Evolutionary conservation across 2,113 vertebrate species (phyloP).

Genomic region (Mobula hypostoma): DNA sequence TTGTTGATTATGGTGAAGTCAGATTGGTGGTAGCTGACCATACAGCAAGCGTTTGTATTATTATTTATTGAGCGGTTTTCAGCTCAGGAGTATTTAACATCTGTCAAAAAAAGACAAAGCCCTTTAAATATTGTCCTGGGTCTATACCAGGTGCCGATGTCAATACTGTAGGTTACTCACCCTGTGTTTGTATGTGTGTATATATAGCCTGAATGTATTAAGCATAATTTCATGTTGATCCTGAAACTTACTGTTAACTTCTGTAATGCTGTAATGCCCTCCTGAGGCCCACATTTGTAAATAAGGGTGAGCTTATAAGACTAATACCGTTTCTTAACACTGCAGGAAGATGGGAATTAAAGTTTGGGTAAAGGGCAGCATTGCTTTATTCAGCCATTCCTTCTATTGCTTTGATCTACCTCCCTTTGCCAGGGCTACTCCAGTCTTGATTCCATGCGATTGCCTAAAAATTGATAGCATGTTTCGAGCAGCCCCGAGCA

Average conservation of each 20-base stretch:
- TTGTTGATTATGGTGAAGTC: slow-evolving; percentile 10
- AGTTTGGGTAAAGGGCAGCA: not conserved
- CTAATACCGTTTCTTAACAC: not conserved
- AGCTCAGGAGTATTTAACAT: not conserved
- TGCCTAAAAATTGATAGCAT: not conserved
- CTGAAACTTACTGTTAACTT: not conserved
- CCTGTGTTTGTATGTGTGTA: not conserved
- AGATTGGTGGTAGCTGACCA: not conserved
- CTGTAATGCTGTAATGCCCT: not conserved
- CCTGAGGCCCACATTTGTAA: not conserved
- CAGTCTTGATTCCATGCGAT: not conserved
- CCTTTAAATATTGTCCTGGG: not conserved
- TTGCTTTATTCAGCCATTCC: not conserved
- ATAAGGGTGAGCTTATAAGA: not conserved
- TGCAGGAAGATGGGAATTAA: not conserved
- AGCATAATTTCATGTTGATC: not conserved
- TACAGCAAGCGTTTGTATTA: not conserved
- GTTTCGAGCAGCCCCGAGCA: not conserved
- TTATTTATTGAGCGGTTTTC: too few relatives aligned
- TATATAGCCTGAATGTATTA: too few relatives aligned
- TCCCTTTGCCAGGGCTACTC: not conserved
- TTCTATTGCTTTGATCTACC: not conserved
- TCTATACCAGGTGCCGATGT: not conserved
- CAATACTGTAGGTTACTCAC: not conserved
- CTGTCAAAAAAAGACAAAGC: not conserved